Evolutionary conservation across 2,113 vertebrate genomes (phyloP), one percentile per base, ranked within the genome.

Genomic region (Riparia riparia): DNA sequence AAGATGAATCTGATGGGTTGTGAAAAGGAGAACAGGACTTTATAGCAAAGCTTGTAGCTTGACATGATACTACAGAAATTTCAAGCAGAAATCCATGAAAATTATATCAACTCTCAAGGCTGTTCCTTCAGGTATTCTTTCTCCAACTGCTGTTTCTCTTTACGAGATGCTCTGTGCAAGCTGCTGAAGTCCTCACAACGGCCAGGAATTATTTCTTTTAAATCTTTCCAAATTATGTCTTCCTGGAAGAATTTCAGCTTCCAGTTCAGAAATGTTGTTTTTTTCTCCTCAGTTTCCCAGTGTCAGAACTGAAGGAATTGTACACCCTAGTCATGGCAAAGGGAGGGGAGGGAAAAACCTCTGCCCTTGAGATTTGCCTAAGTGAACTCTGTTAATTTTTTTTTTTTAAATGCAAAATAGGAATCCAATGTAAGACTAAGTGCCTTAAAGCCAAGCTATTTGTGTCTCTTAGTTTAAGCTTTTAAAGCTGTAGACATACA

Each of bases 21-120:
- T 14, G 24, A 66, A 37, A 47, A 77, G 26, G 49, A 77, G 49
- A 58, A 17, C 45, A 49, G 39, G 50, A 77, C 28, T 50, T 82
- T 64, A 44, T 25, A 91, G 57, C 26, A 86, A 64, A 78, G 28
- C 42, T 89, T 79, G 34, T 37, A 22, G 22, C 71, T 90, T 82
- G 68, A 73, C 14, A 9, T 93, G 78, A 95, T 64, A 31, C 61
- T 94, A 70, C 81, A 96, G 50, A 94, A 96, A 90, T 91, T 84
- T 66, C 29, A 68, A 69, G 49, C 31, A 88, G 54, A 73, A 93
- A 66, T 63, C 15, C 4, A 0, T 78, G 47, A 86, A 87, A 90
- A 73, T 56, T 1, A 31, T 82, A 37, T 66, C n/a, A 65, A 37
- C 31, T 77, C 28, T 95, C n/a, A 84, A 84, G 58, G 28, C 32